Percentiles rank a stretch among this genome's conserved stretches.
Evolutionary conservation across 2,797 vertebrate genomes (phyloP).

Genomic region (Premnoplex brunnescens): DNA sequence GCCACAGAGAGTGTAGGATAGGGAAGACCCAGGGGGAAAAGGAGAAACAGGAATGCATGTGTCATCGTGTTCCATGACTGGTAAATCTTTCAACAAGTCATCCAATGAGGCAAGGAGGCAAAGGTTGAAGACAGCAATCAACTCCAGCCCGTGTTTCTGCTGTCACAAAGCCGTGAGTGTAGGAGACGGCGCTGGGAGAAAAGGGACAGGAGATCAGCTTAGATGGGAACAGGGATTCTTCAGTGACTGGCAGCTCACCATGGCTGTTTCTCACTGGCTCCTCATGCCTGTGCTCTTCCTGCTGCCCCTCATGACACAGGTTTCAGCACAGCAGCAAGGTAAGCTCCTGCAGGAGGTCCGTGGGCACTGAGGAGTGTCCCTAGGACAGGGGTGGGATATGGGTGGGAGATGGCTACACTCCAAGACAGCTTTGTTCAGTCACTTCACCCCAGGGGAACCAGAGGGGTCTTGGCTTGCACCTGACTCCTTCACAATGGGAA

Average conservation of each 20-base stretch:
- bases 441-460: background rate
- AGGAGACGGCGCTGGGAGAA: background rate
- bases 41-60: background rate
- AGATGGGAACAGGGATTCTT: background rate
- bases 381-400: background rate
- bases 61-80: background rate
- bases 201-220: background rate
- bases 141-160: background rate
- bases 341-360: background rate
- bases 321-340: conserved; percentile 6
- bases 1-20: background rate
- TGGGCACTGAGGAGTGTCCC: background rate
- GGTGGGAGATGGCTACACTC: background rate
- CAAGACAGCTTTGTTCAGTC: background rate
- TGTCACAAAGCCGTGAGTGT: background rate
- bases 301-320: background rate
- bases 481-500: background rate
- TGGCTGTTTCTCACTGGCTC: background rate
- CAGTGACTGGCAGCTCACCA: background rate
- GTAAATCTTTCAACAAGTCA: conserved; percentile 28
- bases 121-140: conserved; percentile 44
- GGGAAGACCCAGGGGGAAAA: background rate
- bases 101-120: conserved; percentile 56
- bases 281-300: background rate
- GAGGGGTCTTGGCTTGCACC: background rate